Evolutionary conservation across 2,888 invertebrate species (phyloP).

Genomic region (Cyclophora albipunctata): DNA sequence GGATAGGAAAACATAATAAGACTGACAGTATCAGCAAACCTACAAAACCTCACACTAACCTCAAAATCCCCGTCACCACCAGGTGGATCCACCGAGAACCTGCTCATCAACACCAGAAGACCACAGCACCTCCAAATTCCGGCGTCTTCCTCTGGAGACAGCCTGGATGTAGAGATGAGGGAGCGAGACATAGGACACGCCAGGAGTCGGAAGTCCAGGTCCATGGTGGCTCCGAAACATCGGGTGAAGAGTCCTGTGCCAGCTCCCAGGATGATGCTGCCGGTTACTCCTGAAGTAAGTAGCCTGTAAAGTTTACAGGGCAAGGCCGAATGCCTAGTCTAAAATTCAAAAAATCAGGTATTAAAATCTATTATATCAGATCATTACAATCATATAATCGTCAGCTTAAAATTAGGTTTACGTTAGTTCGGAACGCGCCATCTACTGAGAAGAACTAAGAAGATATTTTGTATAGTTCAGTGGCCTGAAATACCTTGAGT

Average conservation of each 20-base stretch:
- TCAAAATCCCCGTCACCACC: conserved; percentile 5
- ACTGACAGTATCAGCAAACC: no score
- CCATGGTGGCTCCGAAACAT: conserved; percentile 56
- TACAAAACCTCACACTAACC: no score
- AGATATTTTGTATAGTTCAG: no score
- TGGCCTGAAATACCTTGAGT: no score
- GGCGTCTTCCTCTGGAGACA: conserved; percentile 64
- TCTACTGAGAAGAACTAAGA: no score
- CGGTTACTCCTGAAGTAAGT: conserved; percentile 42
- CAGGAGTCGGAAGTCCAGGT: conserved; percentile 54
- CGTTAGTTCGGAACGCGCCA: no score
- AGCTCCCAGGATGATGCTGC: conserved; percentile 42
- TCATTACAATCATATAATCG: no score
- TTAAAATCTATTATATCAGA: no score
- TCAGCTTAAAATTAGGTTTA: no score
- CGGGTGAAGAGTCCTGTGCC: conserved; percentile 53
- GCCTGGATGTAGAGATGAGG: conserved; percentile 57
- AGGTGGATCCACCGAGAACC: conserved; percentile 66
- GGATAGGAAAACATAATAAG: no score
- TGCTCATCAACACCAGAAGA: conserved; percentile 37
- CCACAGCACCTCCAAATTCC: conserved; percentile 55
- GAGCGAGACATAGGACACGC: conserved; percentile 35
- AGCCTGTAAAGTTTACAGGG: neutral
- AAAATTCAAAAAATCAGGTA: no score
- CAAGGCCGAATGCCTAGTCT: no score